Base-by-base conservation (phyloP, 2,113 vertebrate species). In the Dipodomys merriami region DNA sequence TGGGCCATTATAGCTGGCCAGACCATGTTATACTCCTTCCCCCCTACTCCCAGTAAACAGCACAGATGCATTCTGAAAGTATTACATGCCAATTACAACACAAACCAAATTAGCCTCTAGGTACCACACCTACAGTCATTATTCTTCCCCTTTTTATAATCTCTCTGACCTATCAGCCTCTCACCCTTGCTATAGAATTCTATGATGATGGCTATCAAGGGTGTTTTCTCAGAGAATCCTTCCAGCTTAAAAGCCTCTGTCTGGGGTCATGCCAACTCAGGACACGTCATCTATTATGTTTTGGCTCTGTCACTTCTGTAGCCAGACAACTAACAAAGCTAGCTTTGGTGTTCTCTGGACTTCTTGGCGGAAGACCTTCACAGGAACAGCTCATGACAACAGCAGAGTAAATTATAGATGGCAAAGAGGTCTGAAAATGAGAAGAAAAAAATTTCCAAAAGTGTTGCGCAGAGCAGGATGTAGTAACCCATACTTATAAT, bases 341-440 rank as follows among this genome's bases (percentile, higher is more conserved):
- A 19, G 29, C 13, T 93, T 86, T 92, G 81, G 60, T 62, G 35
- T 79, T 91, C 29, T 91, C 74, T 46, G 83, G 73, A 76, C 44
- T 82, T 88, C 71, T 73, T 77, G 69, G 83, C 33, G 29, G 57
- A 74, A 90, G 60, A 74, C 39, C 27, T 88, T 65, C 71, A 90
- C 29, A 83, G 81, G 44, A 95, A 86, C 29, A 77, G 33, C 53
- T 72, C 67, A 86, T 85, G 79, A 67, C 93, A 86, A 94, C 33
- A 13, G 74, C 69, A 83, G 12, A 39, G 30, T 57, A 79, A 94
- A 91, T 73, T 62, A 60, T 83, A 80, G 62, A 35, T 25, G 44
- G 35, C 60, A 49, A 92, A 90, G 68, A 80, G 46, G 65, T 49
- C 72, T 92, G 64, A 82, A 39, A 67, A 67, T 74, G 44, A 88